Base-by-base conservation (phyloP, 2,113 vertebrate species). In the Plotosus lineatus region DNA sequence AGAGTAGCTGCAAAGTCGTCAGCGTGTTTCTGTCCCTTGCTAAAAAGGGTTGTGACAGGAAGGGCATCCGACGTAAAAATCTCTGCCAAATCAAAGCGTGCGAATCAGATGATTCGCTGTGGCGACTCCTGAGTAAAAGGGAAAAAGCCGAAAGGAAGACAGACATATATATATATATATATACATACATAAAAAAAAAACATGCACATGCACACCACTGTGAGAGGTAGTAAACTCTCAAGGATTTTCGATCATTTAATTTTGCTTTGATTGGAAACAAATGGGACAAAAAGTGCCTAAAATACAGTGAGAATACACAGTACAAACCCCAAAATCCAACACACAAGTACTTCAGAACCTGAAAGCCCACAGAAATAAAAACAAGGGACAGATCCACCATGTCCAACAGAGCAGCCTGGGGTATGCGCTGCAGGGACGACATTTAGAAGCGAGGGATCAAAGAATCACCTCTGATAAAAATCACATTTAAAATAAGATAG, bases 181-280 rank as follows among this genome's bases (percentile, higher is more conserved):
- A n/a, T n/a, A n/a, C n/a, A n/a, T n/a, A n/a, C n/a, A n/a, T n/a
- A n/a, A n/a, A n/a, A n/a, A n/a, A n/a, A n/a, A n/a, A n/a, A n/a
- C n/a, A n/a, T n/a, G n/a, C 44, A 46, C 12, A 46, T 7, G n/a
- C n/a, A n/a, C n/a, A n/a, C n/a, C 63, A 40, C 19, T 69, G 44
- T 0, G 12, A 40, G 14, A 66, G 61, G 55, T 2, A 28, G 53
- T 9, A 15, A 66, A 48, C 61, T 78, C 11, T 4, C 6, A 53
- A 28, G 21, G 7, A 68, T 23, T 68, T 78, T 55, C 6, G 3
- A 69, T 69, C 11, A 71, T 71, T 56, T 44, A 58, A 79, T 36
- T 61, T 31, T 33, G 0, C 48, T 28, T 69, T 69, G n/a, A 69
- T 69, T 23, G 12, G 19, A 58, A 71, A 58, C 51, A 44, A 10